phyloP scores from a whole-genome alignment of 2,888 invertebrate genomes.

The Bedellia somnulentella region DNA sequence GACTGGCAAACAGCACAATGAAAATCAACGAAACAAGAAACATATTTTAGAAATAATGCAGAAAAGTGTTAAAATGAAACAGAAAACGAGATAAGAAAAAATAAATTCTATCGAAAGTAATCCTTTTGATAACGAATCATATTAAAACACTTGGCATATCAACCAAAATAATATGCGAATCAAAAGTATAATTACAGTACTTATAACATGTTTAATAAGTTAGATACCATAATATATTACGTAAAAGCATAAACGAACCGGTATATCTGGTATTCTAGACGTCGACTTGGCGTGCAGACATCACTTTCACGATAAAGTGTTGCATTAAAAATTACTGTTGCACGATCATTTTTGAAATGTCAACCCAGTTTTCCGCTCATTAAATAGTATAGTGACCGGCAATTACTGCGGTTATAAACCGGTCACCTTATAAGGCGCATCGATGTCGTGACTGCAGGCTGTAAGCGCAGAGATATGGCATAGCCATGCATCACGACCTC shows the following conservation, averaged over 20 bases:
- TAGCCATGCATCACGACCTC: constrained; percentile 29
- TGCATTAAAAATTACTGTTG: constrained; percentile 9
- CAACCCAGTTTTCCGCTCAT: constrained; percentile 19
- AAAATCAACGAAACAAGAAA: too few species aligned
- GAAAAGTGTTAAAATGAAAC: too few species aligned
- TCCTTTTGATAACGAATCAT: too few species aligned
- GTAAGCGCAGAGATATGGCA: constrained; percentile 31
- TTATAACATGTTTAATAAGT: too few species aligned
- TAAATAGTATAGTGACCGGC: constrained; percentile 12
- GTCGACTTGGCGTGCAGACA: constrained; percentile 1
- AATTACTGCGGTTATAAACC: constrained; percentile 15
- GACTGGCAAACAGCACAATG: not conserved
- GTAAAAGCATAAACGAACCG: constrained; percentile 7
- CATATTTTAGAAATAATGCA: too few species aligned
- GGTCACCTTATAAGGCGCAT: constrained; percentile 16
- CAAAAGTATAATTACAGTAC: too few species aligned
- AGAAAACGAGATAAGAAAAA: too few species aligned
- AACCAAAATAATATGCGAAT: too few species aligned
- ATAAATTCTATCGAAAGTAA: too few species aligned
- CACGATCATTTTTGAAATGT: constrained; percentile 19
- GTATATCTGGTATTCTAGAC: not conserved
- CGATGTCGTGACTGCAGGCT: constrained; percentile 31
- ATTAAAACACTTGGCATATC: too few species aligned
- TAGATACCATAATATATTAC: too few species aligned
- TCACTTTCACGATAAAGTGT: constrained; percentile 13